phyloP scores from a whole-genome alignment of 1,140 invertebrate species.

The Hyposmocoma kahamanoa region DNA sequence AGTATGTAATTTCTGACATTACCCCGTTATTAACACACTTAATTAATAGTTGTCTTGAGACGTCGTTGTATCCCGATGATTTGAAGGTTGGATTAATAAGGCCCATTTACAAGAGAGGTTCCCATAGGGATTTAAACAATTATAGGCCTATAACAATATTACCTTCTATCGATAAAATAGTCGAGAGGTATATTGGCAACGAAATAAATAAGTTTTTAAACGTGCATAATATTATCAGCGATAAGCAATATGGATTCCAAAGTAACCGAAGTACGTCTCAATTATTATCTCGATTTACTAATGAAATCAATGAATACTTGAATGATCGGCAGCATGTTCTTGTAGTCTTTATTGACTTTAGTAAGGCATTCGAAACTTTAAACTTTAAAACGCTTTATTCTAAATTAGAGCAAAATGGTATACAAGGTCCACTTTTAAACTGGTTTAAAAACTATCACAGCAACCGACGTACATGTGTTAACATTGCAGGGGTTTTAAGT shows the following conservation, averaged over 20 bases:
- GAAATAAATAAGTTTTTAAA: neutral
- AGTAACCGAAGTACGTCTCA: constrained; percentile 11
- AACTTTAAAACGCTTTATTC: constrained; percentile 12
- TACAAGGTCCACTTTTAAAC: constrained; percentile 18
- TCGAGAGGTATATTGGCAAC: neutral
- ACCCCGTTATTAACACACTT: neutral
- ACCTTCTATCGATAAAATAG: neutral
- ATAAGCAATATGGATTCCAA: constrained; percentile 1
- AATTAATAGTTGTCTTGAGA: neutral
- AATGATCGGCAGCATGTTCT: no score
- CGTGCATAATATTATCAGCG: neutral
- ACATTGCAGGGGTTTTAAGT: no score
- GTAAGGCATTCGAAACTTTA: constrained; percentile 25
- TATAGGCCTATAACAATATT: constrained; percentile 23
- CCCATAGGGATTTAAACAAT: neutral
- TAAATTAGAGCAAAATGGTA: constrained; percentile 17
- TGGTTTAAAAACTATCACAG: constrained; percentile 19
- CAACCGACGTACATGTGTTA: constrained; percentile 13
- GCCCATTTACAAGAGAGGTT: neutral
- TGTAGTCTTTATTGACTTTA: no score
- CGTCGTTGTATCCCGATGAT: neutral
- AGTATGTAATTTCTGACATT: no score
- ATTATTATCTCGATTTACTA: no score
- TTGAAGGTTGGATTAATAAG: neutral
- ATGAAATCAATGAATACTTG: no score